Evolutionary conservation across 2,797 vertebrate species (phyloP), one percentile per base, ranked within the genome.

Genomic region (Ispidina lecontei): DNA sequence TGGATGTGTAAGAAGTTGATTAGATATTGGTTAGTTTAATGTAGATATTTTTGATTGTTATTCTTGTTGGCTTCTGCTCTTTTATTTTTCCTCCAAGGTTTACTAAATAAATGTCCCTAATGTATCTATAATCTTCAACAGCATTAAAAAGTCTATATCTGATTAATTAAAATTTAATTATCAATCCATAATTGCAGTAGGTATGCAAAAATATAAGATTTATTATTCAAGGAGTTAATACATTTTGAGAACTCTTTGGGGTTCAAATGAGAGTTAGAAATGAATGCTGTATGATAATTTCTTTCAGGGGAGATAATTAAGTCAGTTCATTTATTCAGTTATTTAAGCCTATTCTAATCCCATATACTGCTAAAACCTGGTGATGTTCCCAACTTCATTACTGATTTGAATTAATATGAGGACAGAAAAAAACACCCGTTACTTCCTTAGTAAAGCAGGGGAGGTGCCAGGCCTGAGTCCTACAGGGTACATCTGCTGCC

Each of bases 161-260:
- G 95, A 95, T 97, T 97, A 97, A 97, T 97, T 97, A 97, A 97
- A 97, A 96, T 92, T 93, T 97, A 96, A 96, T 97, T 97, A 97
- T 95, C 95, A 92, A 87, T 95, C 80, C 80, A 88, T 97, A 97
- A 97, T 95, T 97, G 96, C 85, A 96, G 87, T 69, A 96, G 84
- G 91, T 89, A 70, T 55, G 51, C 60, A 88, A 94, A 96, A 93
- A 89, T 88, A 58, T 47, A 62, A 93, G 84, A 89, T 75, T 93
- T 96, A 94, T 96, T 97, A 96, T 97, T 97, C 93, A 89, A 97
- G 97, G 95, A 97, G 94, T 97, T 94, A 97, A 97, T 97, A 91
- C 90, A 83, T 96, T 97, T 95, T 91, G 87, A 72, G 78, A 91
- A 94, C 41, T 96, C 90, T 96, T 97, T 90, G 46, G 82, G 89